phyloP scores from a whole-genome alignment of 2,888 invertebrate species.

The Drosophila borealis region DNA sequence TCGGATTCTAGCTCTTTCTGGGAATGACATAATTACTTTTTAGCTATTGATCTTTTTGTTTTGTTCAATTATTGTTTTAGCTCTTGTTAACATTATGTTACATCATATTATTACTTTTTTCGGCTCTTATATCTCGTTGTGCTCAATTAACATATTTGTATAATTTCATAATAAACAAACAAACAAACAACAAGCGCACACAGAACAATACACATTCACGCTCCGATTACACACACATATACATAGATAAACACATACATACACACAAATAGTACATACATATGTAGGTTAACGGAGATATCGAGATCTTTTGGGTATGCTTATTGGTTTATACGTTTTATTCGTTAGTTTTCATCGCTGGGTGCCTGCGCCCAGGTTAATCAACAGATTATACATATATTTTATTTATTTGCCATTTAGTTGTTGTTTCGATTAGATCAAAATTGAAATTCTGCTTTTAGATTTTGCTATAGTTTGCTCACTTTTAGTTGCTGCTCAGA shows the following conservation, averaged over 20 bases:
- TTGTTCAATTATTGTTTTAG: conserved; percentile 36
- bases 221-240: conserved; percentile 3
- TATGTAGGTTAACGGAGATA: conserved; percentile 7
- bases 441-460: background rate
- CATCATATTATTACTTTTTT: conserved; percentile 27
- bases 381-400: conserved; percentile 1
- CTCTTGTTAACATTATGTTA: conserved; percentile 46
- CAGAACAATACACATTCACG: background rate
- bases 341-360: background rate
- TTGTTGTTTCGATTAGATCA: conserved; percentile 5
- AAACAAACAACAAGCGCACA: background rate
- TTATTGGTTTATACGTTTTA: conserved; percentile 10
- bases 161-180: conserved; percentile 20
- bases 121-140: conserved; percentile 45
- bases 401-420: background rate
- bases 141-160: conserved; percentile 43
- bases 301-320: conserved; percentile 24
- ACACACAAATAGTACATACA: background rate
- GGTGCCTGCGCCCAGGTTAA: conserved; percentile 27
- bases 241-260: background rate
- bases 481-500: conserved; percentile 1
- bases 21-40: conserved; percentile 16
- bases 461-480: conserved; percentile 1
- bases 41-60: conserved; percentile 5
- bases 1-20: conserved; percentile 13